Conservation (phyloP, 1,140 invertebrate species). For the Diorhabda carinulata region DNA sequence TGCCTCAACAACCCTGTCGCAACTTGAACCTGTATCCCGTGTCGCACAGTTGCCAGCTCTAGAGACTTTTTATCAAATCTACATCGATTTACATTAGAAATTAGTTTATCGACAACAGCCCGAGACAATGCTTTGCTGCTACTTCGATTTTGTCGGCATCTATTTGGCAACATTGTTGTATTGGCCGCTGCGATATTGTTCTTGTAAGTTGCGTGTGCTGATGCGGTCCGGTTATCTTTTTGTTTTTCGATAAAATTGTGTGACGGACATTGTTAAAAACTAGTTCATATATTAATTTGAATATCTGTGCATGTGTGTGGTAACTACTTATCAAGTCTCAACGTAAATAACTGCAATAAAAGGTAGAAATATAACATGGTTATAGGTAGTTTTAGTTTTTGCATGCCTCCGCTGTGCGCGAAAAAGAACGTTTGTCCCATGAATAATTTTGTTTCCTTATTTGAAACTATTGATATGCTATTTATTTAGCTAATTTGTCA, state of each 20-base stretch:
- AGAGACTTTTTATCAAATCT: background rate
- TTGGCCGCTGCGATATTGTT: conserved; percentile 24
- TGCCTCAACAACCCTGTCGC: conserved; percentile 35
- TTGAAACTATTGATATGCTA: background rate
- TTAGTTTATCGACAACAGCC: too few species aligned
- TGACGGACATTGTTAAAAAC: conserved; percentile 29
- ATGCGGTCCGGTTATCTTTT: conserved; percentile 21
- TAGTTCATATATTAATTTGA: conserved; percentile 17
- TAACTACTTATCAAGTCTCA: conserved; percentile 6
- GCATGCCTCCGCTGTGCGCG: conserved; percentile 31
- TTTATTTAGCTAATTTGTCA: too few species aligned
- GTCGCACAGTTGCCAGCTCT: background rate
- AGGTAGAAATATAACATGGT: conserved; percentile 26
- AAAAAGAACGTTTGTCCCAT: conserved; percentile 21
- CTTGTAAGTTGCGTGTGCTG: conserved; percentile 26
- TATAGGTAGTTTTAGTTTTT: conserved; percentile 26
- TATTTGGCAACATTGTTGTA: conserved; percentile 26
- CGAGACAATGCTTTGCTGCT: too few species aligned
- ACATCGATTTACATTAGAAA: too few species aligned
- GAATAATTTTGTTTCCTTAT: background rate
- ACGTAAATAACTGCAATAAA: conserved; percentile 17
- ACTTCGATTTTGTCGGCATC: background rate
- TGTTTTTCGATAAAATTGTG: conserved; percentile 24
- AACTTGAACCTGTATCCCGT: conserved; percentile 29
- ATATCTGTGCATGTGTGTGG: background rate